Conservation (phyloP, 1,140 invertebrate species). For the Streblospio benedicti region DNA sequence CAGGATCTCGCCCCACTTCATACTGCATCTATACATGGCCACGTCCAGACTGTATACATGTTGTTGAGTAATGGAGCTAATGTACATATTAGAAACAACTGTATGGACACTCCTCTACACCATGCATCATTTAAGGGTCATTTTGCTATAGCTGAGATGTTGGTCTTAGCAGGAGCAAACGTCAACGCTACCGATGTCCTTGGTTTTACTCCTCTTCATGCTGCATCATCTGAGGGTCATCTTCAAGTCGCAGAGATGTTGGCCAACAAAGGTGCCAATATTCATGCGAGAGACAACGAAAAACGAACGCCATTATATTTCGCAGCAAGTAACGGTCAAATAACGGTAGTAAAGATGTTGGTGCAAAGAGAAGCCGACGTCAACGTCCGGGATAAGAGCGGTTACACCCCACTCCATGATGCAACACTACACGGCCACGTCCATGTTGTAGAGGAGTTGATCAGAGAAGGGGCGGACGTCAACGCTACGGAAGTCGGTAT, state of each 20-base stretch:
- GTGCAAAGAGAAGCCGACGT: conserved; percentile 20
- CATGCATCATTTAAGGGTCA: conserved; percentile 8
- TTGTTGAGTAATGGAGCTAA: conserved; percentile 8
- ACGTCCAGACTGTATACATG: conserved; percentile 1
- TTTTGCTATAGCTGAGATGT: neutral
- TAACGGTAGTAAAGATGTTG: conserved; percentile 17
- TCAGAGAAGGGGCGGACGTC: conserved; percentile 26
- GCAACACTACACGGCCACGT: conserved; percentile 25
- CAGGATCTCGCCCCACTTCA: conserved; percentile 15
- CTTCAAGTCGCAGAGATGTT: conserved; percentile 8
- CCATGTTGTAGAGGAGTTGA: conserved; percentile 21
- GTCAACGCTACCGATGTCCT: conserved; percentile 3
- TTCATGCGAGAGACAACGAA: conserved; percentile 7
- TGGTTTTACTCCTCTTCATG: conserved; percentile 11
- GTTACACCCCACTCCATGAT: conserved; percentile 25
- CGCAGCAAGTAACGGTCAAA: conserved; percentile 11
- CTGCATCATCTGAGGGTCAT: conserved; percentile 7
- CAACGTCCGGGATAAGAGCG: conserved; percentile 22
- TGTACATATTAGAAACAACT: conserved; percentile 2
- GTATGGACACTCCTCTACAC: conserved; percentile 11
- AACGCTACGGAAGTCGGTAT: conserved; percentile 33
- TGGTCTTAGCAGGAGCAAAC: conserved; percentile 8
- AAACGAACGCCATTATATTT: conserved; percentile 12
- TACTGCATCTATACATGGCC: conserved; percentile 10
- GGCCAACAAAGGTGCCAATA: conserved; percentile 3